Conservation (phyloP, 2,113 vertebrate genomes). For the Podiceps cristatus region DNA sequence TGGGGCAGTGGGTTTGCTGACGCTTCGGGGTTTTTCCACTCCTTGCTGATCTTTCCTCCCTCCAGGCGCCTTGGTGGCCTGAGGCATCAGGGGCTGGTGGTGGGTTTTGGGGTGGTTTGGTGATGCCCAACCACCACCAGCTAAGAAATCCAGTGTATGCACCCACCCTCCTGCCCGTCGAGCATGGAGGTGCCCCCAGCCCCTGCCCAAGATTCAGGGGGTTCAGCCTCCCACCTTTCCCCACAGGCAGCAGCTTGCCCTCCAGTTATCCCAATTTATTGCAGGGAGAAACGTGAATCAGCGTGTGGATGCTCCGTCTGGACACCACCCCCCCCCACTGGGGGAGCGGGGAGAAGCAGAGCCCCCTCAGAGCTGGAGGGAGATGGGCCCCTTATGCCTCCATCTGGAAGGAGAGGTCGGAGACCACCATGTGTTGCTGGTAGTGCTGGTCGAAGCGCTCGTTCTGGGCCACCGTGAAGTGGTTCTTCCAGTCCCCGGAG, state of each 20-base stretch:
- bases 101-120: background rate
- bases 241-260: background rate
- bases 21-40: background rate
- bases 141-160: background rate
- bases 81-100: background rate
- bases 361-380: background rate
- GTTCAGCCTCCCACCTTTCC: background rate
- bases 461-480: conserved; percentile 73
- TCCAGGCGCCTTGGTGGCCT: background rate
- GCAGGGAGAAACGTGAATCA: fast-evolving
- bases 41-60: fast-evolving
- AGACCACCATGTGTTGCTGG: conserved; percentile 49
- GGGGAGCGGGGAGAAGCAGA: background rate
- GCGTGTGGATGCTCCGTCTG: background rate
- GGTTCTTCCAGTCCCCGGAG: conserved; percentile 75
- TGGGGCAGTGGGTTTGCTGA: fast-evolving
- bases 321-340: fast-evolving
- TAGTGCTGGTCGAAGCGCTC: conserved; percentile 70
- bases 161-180: background rate
- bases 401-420: conserved; percentile 56
- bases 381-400: conserved; percentile 1
- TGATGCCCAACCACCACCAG: background rate
- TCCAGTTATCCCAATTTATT: background rate
- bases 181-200: fast-evolving
- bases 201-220: background rate